These are phyloP conservation scores for Chelidonichthys spinosus DNA, from an alignment of 2,797 vertebrate genomes.

Conservation along the genomic window DNA sequence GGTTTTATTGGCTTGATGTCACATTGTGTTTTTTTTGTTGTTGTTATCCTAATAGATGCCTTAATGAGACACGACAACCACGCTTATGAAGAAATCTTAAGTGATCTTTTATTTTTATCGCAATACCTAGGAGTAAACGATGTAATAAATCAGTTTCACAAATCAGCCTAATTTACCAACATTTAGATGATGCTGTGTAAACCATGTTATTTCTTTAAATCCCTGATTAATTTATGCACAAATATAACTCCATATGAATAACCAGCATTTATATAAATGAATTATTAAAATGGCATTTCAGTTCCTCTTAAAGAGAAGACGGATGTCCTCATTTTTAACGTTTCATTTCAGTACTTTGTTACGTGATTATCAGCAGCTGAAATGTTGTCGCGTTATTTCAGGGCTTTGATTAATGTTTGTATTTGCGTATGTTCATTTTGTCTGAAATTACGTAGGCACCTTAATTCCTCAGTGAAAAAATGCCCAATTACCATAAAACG, in stretches of 20 bases:
- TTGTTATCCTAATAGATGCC: constrained; percentile 33
- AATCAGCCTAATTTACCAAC: constrained; percentile 26
- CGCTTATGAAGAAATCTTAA: constrained; percentile 42
- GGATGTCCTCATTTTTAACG: constrained; percentile 51
- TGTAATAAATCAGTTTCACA: constrained; percentile 20
- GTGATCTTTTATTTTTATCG: constrained; percentile 28
- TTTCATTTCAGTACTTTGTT: constrained; percentile 58
- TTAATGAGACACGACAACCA: constrained; percentile 28
- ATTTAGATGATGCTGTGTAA: constrained; percentile 31
- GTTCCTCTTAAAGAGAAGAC: constrained; percentile 41
- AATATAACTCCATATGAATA: constrained; percentile 44
- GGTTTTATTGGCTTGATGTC: constrained; percentile 55
- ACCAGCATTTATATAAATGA: constrained; percentile 44
- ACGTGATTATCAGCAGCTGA: constrained; percentile 65
- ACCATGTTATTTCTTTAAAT: constrained; percentile 33
- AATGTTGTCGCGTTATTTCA: constrained; percentile 71
- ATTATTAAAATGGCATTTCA: constrained; percentile 55
- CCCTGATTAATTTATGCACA: constrained; percentile 36
- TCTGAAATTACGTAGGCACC: constrained; percentile 75
- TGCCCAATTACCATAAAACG: constrained; percentile 83
- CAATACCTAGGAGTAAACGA: constrained; percentile 2
- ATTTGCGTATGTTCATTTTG: constrained; percentile 78
- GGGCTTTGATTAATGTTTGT: constrained; percentile 84
- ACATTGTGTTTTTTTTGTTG: constrained; percentile 14
- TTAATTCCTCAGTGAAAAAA: constrained; percentile 83